Base-by-base conservation (phyloP, 1,140 invertebrate species). In the Scylla paramamosain region DNA sequence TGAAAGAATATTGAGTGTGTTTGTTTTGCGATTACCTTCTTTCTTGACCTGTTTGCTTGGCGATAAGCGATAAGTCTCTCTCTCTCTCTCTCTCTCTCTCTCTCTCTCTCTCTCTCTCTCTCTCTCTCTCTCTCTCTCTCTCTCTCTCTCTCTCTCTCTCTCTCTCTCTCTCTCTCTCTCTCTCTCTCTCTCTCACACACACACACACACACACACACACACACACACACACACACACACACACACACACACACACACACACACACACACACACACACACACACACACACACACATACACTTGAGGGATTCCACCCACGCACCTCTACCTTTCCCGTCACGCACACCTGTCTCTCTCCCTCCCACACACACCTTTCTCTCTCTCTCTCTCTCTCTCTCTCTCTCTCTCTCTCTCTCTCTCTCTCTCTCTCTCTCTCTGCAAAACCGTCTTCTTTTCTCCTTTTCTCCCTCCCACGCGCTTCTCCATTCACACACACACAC, bases 61-160 rank as follows among this genome's bases (percentile, higher is more conserved):
- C 16, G 52, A 20, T 59, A 20, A 59, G 52, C 12, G 52, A 59
- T 59, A 20, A 59, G 52, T 4, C 16, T 12, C 16, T 12, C 16
- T 59, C 52, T 86, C 28, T 39, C 83, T 31, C 28, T 86, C 83
- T 86, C 28, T 86, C 83, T 86, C 32, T 29, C 83, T 59, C 83
- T 86, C 83, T 31, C 83, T 86, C 32, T 29, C 28, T 29, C 32
- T 31, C 83, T 86, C 83, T 86, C 83, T 86, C 83, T 86, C 83
- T 86, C 83, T 86, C 83, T 86, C 83, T 86, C 77, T 86, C 83
- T 86, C 83, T 86, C 83, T 86, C 83, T 86, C 83, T 86, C 83
- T 86, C 83, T 31, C 32, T 86, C 28, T 86, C 32, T 29, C 83
- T 25, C 77, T 86, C 46, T 14, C 14, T 14, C 14, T 48, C 46